phyloP scores from a whole-genome alignment of 1,140 invertebrate species.

The Linepithema humile region DNA sequence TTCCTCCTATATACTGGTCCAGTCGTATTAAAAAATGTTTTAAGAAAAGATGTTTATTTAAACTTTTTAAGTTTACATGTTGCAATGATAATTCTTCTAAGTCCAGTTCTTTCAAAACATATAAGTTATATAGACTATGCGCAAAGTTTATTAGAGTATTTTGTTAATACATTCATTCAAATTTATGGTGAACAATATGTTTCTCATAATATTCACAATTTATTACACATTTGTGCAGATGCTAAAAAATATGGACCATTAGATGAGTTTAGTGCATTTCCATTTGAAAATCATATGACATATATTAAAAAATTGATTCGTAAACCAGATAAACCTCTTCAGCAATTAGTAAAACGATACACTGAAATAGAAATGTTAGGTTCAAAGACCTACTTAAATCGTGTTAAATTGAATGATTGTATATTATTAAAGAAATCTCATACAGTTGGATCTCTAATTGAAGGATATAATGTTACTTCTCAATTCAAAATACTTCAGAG shows the following conservation, averaged over 20 bases:
- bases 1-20: too few species aligned
- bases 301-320: not conserved
- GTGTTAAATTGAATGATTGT: not conserved
- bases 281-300: not conserved
- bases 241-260: not conserved
- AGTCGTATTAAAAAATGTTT: not conserved
- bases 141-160: too few species aligned
- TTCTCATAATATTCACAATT: too few species aligned
- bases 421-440: not conserved
- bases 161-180: too few species aligned
- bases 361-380: not conserved
- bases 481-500: not conserved
- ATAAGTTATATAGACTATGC: not conserved
- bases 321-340: constrained; percentile 1
- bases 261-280: not conserved
- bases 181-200: too few species aligned
- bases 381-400: not conserved
- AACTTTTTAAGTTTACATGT: constrained; percentile 3
- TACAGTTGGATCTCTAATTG: not conserved
- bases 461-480: not conserved
- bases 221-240: not conserved
- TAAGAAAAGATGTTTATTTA: too few species aligned
- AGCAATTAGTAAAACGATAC: too few species aligned
- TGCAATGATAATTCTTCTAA: not conserved
- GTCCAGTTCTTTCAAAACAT: not conserved